A percentile compares a stretch with the other conserved stretches of the same genome.
These are phyloP conservation scores for Tachysurus vachellii DNA, from an alignment of 2,113 vertebrate species.

Conservation along the genomic window DNA sequence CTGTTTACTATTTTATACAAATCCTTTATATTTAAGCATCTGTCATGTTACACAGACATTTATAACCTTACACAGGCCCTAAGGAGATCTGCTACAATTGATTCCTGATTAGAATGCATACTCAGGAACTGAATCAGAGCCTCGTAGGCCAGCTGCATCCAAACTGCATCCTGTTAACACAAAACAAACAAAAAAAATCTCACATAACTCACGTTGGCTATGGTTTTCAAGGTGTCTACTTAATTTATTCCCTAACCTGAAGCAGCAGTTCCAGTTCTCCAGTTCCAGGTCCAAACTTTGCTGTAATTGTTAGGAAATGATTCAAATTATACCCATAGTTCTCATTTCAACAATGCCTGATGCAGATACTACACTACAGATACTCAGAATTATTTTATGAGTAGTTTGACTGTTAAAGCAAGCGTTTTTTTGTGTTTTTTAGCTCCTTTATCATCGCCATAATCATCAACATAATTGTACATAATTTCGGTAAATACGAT, in stretches of 20 bases:
- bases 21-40: neutral
- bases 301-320: neutral
- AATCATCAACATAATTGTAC: too few relatives aligned
- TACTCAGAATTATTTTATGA: too few relatives aligned
- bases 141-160: neutral
- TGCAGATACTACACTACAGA: too few relatives aligned
- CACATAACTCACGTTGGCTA: neutral
- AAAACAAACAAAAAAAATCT: neutral
- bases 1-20: neutral
- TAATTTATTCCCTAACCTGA: too few relatives aligned
- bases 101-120: neutral
- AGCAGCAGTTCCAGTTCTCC: too few relatives aligned
- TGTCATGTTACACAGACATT: neutral
- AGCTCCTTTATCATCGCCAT: too few relatives aligned
- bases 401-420: too few relatives aligned
- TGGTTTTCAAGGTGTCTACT: neutral
- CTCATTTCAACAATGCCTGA: neutral
- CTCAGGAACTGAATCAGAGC: neutral
- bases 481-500: too few relatives aligned
- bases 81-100: neutral
- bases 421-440: neutral
- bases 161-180: neutral
- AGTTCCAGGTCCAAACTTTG: too few relatives aligned
- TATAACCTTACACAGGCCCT: neutral
- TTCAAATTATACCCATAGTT: neutral